A percentile compares a stretch with the other conserved stretches of the same genome.
These are phyloP conservation scores for Hirudinaria manillensis DNA, from an alignment of 2,888 invertebrate species.

Conservation along the genomic window DNA sequence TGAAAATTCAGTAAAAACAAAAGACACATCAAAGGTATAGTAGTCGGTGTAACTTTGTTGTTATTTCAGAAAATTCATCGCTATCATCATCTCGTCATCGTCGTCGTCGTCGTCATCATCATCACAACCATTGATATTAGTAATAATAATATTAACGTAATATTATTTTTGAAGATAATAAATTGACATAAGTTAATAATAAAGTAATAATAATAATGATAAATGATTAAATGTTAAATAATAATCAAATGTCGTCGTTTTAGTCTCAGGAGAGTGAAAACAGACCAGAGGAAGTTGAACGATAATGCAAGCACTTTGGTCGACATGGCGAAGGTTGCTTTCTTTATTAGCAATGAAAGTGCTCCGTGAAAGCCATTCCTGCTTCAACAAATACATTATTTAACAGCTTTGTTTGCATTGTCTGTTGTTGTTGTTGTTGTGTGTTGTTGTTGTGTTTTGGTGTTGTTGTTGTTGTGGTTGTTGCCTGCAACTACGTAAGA, in stretches of 20 bases:
- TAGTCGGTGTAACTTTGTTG: too few relatives aligned
- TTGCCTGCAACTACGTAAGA: neutral
- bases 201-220: too few relatives aligned
- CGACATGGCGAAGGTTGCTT: conserved; percentile 91
- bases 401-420: neutral
- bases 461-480: neutral
- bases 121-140: too few relatives aligned
- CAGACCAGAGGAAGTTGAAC: conserved; percentile 98
- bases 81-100: too few relatives aligned
- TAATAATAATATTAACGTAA: too few relatives aligned
- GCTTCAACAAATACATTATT: neutral
- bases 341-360: neutral
- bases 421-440: neutral
- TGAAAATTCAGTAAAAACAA: too few relatives aligned
- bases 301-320: conserved; percentile 98
- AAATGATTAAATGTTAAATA: too few relatives aligned
- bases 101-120: too few relatives aligned
- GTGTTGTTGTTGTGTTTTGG: neutral
- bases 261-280: conserved; percentile 96
- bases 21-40: too few relatives aligned
- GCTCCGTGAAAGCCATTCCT: neutral
- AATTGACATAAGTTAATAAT: too few relatives aligned
- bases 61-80: too few relatives aligned
- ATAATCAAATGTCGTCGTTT: neutral
- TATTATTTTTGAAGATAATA: too few relatives aligned